Base-by-base conservation (phyloP, 2,113 vertebrate species). In the Hemicordylus capensis region DNA sequence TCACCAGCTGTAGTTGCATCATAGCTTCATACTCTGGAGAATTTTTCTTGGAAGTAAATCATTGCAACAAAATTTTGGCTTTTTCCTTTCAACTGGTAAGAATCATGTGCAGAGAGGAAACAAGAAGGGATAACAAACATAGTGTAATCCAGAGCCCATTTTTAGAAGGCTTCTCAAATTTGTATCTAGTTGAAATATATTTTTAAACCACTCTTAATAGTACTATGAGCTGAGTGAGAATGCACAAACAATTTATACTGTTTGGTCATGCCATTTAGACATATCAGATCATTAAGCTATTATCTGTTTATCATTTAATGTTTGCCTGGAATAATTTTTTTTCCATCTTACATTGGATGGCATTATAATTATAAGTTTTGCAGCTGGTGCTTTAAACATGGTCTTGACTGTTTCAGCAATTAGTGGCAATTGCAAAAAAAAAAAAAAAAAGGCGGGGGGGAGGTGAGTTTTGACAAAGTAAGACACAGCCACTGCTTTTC, bases 91-190 rank as follows among this genome's bases (percentile, higher is more conserved):
- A 12, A n/a, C n/a, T 73, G 77, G 48, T 37, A 80, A 64, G 82
- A 81, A 22, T 6, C 79, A 37, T 79, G 17, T 3, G 6, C 66
- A 84, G 15, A n/a, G 83, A 72, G 3, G 42, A 85, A 24, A 10
- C 14, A 24, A 11, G 11, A 42, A 59, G 10, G 2, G 15, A 31
- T 37, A 76, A 79, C 83, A 84, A 61, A 69, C 10, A 81, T 3
- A 64, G 46, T 54, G 69, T 7, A 61, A 46, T 11, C 37, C 39
- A 56, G 48, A 78, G 37, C 26, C 31, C 56, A 42, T 72, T 63
- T 89, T 89, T 85, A 15, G 28, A 83, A 66, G 73, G 74, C 37
- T 22, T 89, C 79, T 58, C 4, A 20, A 11, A 4, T 79, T 83
- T 46, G 72, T 83, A 31, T 67, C 51, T 44, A 84, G 34, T 31